Conservation (phyloP, 2,888 invertebrate species). For the Cremastinae sp. region DNA sequence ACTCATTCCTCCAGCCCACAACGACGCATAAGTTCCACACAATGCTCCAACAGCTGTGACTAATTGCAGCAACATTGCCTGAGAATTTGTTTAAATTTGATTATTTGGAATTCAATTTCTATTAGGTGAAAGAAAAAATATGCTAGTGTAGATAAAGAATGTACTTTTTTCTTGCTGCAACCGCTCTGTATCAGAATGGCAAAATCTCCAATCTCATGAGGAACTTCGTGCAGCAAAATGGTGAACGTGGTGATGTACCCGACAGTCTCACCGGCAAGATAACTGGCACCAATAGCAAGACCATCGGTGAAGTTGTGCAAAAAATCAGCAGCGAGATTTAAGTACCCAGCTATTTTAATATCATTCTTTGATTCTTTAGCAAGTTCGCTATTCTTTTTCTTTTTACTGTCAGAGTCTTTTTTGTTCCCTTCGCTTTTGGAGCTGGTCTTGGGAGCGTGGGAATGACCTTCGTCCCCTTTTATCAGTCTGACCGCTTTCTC, state of each 20-base stretch:
- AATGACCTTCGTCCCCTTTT: constrained; percentile 89
- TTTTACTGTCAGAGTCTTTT: constrained; percentile 46
- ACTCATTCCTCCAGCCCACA: constrained; percentile 88
- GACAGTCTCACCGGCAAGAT: constrained; percentile 92
- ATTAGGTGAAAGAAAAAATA: constrained; percentile 19
- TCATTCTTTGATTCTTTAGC: constrained; percentile 76
- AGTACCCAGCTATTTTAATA: constrained; percentile 93
- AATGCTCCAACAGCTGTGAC: constrained; percentile 97
- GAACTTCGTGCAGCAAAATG: constrained; percentile 98
- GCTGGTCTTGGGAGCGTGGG: constrained; percentile 63
- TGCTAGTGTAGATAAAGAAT: constrained; percentile 32
- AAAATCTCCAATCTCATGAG: constrained; percentile 99
- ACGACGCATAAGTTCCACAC: constrained; percentile 93
- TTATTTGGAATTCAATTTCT: not conserved
- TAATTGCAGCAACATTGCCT: constrained; percentile 96
- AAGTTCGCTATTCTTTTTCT: constrained; percentile 39
- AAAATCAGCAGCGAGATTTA: constrained; percentile 99
- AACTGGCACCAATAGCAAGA: constrained; percentile 98
- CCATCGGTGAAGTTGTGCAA: constrained; percentile 99
- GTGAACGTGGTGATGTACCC: constrained; percentile 96
- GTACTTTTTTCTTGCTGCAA: constrained; percentile 91
- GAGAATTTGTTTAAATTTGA: constrained; percentile 58
- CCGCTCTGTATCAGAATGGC: constrained; percentile 99
- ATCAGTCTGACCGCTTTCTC: constrained; percentile 95
- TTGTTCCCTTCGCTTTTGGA: constrained; percentile 20